These are phyloP conservation scores for Taenioides sp. DNA, from an alignment of 2,797 vertebrate species.

Conservation along the genomic window DNA sequence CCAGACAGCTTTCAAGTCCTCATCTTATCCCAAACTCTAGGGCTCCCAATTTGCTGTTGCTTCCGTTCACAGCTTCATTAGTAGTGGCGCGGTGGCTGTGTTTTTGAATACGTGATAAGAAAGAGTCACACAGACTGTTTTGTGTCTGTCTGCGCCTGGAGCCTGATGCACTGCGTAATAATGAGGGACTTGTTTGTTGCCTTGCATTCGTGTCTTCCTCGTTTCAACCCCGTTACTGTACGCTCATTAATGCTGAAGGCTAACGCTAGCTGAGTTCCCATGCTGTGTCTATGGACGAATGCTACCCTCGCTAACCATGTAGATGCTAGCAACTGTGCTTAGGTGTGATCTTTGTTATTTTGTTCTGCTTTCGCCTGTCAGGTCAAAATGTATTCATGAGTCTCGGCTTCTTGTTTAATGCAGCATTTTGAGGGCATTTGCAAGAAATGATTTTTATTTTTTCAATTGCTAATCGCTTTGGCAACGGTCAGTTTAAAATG, in stretches of 20 bases:
- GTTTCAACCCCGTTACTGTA: slow-evolving; percentile 22
- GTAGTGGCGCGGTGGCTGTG: neutral
- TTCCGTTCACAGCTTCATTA: slow-evolving; percentile 10
- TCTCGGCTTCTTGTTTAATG: too few relatives aligned
- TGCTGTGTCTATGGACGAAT: slow-evolving; percentile 2
- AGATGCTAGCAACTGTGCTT: too few relatives aligned
- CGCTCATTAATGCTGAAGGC: slow-evolving; percentile 28
- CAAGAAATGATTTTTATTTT: too few relatives aligned
- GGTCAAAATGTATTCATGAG: neutral
- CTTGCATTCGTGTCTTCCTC: slow-evolving; percentile 9
- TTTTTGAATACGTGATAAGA: slow-evolving; percentile 9
- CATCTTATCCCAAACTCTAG: neutral
- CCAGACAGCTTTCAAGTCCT: neutral
- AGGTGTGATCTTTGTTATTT: neutral
- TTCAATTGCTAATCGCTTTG: too few relatives aligned
- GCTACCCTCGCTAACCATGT: neutral
- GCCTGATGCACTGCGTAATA: slow-evolving; percentile 13
- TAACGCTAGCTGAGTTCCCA: neutral
- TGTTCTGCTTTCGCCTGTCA: neutral
- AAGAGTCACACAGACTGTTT: neutral
- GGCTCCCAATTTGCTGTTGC: neutral
- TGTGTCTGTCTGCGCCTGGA: neutral
- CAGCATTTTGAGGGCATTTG: too few relatives aligned
- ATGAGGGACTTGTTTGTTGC: slow-evolving; percentile 27
- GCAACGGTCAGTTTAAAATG: too few relatives aligned